Conservation (phyloP, 2,113 vertebrate species). For the Salvelinus namaycush region DNA sequence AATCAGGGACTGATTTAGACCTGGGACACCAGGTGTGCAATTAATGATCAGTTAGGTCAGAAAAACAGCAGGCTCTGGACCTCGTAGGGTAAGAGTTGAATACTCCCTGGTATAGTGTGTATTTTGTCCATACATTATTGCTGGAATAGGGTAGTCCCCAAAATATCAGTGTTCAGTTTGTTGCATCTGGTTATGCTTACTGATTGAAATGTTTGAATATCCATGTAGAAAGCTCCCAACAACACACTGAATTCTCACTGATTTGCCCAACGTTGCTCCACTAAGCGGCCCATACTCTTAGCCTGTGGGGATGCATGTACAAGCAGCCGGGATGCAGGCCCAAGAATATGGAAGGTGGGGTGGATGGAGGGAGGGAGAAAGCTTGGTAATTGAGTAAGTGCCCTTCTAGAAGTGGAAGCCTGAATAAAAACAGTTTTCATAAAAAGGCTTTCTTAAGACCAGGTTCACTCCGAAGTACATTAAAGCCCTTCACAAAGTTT, state of each 20-base stretch:
- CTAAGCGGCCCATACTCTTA: constrained; percentile 64
- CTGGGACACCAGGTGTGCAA: too few relatives aligned
- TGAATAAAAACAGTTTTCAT: constrained; percentile 56
- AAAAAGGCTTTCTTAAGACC: constrained; percentile 67
- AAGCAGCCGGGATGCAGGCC: constrained; percentile 58
- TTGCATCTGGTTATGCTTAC: too few relatives aligned
- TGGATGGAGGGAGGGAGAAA: constrained; percentile 34
- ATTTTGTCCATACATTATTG: too few relatives aligned
- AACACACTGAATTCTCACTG: constrained; percentile 45
- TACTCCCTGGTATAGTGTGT: too few relatives aligned
- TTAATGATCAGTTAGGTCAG: too few relatives aligned
- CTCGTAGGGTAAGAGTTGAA: too few relatives aligned
- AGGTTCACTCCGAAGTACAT: constrained; percentile 77
- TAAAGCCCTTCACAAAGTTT: constrained; percentile 74
- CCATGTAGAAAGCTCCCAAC: too few relatives aligned
- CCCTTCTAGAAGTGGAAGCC: constrained; percentile 65
- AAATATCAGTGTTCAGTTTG: too few relatives aligned
- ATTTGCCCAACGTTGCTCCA: constrained; percentile 62
- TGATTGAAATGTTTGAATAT: too few relatives aligned
- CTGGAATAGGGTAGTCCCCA: too few relatives aligned
- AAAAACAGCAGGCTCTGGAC: too few relatives aligned
- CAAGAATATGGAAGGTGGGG: constrained; percentile 63
- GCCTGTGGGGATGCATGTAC: constrained; percentile 56
- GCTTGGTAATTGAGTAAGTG: constrained; percentile 72
- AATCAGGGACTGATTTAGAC: too few relatives aligned